phyloP scores from a whole-genome alignment of 2,888 invertebrate genomes.

The Conomelus anceps region DNA sequence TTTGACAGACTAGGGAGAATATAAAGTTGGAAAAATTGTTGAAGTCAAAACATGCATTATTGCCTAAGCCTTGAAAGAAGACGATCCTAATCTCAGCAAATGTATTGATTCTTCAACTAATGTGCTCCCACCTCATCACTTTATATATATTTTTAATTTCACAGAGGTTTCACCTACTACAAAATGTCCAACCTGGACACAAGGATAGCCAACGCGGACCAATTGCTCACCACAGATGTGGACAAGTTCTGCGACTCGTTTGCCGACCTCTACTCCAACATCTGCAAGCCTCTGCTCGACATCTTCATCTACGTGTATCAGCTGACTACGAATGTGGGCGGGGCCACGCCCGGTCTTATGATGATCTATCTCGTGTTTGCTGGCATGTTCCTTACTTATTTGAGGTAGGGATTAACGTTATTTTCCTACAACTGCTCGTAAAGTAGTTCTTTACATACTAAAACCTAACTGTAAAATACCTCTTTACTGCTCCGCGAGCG shows the following conservation, averaged over 20 bases:
- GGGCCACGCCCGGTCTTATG: slow-evolving; percentile 81
- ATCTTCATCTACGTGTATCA: slow-evolving; percentile 90
- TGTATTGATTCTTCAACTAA: neutral
- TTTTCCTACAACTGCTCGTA: too few relatives aligned
- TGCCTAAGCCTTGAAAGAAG: neutral
- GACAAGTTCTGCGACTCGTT: slow-evolving; percentile 96
- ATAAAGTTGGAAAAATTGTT: too few relatives aligned
- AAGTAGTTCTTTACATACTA: too few relatives aligned
- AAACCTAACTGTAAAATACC: too few relatives aligned
- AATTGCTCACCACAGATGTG: slow-evolving; percentile 90
- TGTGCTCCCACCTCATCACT: neutral
- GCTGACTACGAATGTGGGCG: slow-evolving; percentile 77
- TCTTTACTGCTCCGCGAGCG: too few relatives aligned
- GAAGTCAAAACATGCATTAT: too few relatives aligned
- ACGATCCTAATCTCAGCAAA: neutral
- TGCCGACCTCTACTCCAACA: slow-evolving; percentile 91
- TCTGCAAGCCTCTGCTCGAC: slow-evolving; percentile 91
- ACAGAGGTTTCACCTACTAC: slow-evolving; percentile 90
- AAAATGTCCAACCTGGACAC: slow-evolving; percentile 94
- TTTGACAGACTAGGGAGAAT: neutral
- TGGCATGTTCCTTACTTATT: slow-evolving; percentile 76
- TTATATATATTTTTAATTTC: slow-evolving; percentile 30
- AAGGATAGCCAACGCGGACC: slow-evolving; percentile 92
- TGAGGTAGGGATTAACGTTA: slow-evolving; percentile 40
- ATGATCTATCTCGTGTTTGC: slow-evolving; percentile 80